A percentile compares a stretch with the other conserved stretches of the same genome.
Conservation (phyloP, 2,888 invertebrate genomes). For the Seira sanloemensis region DNA sequence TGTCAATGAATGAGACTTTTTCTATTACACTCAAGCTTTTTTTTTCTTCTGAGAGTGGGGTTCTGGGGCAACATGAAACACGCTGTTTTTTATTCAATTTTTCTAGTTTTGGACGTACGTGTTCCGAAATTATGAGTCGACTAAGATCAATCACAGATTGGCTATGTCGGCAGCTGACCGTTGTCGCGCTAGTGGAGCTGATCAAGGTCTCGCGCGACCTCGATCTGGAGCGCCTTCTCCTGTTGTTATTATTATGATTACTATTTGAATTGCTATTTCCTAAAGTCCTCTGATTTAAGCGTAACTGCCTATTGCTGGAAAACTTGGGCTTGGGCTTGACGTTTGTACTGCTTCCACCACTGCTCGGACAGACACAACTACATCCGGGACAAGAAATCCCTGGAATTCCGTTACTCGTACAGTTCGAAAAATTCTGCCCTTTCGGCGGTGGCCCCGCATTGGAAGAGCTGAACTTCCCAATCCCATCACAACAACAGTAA, state of each 20-base stretch:
- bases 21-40: too few relatives aligned
- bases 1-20: too few relatives aligned
- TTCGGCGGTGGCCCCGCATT: background rate
- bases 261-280: conserved; percentile 18
- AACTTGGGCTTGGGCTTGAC: conserved; percentile 12
- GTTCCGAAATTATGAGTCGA: conserved; percentile 53
- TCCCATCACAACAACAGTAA: conserved; percentile 70
- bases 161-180: conserved; percentile 43
- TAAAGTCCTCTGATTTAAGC: background rate
- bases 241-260: conserved; percentile 57
- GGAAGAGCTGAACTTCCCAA: background rate
- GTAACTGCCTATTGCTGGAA: background rate
- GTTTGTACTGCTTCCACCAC: background rate
- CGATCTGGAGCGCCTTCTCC: conserved; percentile 68
- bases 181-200: conserved; percentile 41
- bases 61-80: too few relatives aligned
- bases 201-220: conserved; percentile 69
- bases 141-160: conserved; percentile 53
- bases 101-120: too few relatives aligned
- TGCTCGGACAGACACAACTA: conserved; percentile 37
- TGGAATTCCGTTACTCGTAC: background rate
- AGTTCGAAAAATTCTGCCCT: background rate
- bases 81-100: too few relatives aligned
- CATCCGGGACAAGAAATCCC: conserved; percentile 47
- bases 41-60: too few relatives aligned